phyloP scores from a whole-genome alignment of 2,797 vertebrate genomes.

The Todus mexicanus region DNA sequence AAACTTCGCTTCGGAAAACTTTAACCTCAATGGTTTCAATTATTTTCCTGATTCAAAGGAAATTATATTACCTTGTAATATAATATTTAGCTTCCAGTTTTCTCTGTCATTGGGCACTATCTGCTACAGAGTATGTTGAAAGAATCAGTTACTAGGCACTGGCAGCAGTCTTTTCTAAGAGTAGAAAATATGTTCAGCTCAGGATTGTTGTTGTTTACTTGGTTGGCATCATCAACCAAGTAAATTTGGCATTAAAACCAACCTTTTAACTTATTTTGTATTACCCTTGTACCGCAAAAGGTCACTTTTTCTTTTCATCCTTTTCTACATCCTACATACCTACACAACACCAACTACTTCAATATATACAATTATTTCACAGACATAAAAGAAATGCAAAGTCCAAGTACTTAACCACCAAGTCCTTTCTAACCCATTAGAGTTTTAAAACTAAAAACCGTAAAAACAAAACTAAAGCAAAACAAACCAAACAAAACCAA shows the following conservation, averaged over 20 bases:
- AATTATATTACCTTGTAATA: not conserved
- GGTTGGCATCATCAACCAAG: not conserved
- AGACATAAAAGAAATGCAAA: not conserved
- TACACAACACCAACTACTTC: not conserved
- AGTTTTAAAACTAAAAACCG: not conserved
- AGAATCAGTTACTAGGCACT: not conserved
- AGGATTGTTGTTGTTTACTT: not conserved
- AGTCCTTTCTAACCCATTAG: not conserved
- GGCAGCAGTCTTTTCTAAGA: not conserved
- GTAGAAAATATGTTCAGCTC: not conserved
- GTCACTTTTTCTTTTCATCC: not conserved
- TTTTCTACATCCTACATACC: not conserved
- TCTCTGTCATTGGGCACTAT: not conserved
- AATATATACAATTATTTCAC: not conserved
- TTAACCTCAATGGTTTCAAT: not conserved
- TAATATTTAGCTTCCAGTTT: not conserved
- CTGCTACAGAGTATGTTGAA: not conserved
- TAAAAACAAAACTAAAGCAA: not conserved
- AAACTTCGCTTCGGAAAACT: conserved; percentile 8
- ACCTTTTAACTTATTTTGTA: not conserved
- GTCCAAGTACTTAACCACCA: not conserved
- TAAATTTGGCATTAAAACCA: not conserved
- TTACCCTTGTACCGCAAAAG: not conserved
- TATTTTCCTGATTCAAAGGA: not conserved
- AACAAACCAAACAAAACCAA: not conserved